phyloP scores from a whole-genome alignment of 2,113 vertebrate genomes.

The Climacteris rufus region DNA sequence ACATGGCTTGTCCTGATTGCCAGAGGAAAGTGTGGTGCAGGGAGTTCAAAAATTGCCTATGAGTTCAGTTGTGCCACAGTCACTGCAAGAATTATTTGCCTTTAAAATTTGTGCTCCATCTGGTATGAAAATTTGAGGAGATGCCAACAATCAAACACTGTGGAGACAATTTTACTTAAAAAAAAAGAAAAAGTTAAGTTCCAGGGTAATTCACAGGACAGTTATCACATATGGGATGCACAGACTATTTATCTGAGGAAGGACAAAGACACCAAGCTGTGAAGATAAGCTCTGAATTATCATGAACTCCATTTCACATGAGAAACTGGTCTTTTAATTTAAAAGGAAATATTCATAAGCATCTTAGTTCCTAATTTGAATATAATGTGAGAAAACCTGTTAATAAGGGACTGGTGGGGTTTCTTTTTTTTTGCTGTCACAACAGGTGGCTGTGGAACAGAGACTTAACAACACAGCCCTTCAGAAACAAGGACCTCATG shows the following conservation, averaged over 20 bases:
- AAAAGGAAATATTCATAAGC: constrained; percentile 42
- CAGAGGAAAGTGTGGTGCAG: rapidly evolving
- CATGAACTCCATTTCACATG: neutral
- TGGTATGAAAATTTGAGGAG: neutral
- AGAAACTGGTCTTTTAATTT: constrained; percentile 5
- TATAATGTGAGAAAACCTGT: neutral
- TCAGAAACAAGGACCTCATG: neutral
- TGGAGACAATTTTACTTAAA: neutral
- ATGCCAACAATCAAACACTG: neutral
- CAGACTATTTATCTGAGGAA: neutral
- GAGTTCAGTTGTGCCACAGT: neutral
- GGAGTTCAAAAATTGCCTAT: neutral
- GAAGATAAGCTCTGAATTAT: constrained; percentile 42
- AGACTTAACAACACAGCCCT: neutral
- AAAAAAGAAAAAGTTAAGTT: neutral
- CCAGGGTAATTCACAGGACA: neutral
- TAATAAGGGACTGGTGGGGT: neutral
- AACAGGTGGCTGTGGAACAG: neutral
- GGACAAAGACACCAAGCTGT: constrained; percentile 37
- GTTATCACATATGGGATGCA: neutral
- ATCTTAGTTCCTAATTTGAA: neutral
- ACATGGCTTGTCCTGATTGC: rapidly evolving
- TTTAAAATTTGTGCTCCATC: neutral
- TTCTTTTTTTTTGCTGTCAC: neutral
- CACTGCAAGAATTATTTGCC: rapidly evolving